These are phyloP conservation scores for Athalia cordata DNA, from an alignment of 2,888 invertebrate genomes.

Conservation along the genomic window DNA sequence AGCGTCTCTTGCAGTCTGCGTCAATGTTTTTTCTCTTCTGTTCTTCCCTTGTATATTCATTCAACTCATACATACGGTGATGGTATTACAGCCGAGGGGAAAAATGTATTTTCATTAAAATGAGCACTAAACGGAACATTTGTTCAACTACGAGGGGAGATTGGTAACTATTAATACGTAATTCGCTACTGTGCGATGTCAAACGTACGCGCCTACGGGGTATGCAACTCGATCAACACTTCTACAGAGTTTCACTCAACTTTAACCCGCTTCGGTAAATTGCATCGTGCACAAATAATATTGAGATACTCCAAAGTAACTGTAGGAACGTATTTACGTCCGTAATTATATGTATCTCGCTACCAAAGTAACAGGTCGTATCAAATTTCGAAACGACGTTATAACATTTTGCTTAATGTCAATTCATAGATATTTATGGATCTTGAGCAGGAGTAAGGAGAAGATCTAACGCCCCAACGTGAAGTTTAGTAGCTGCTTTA, in stretches of 20 bases:
- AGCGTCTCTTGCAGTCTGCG: slow-evolving; percentile 41
- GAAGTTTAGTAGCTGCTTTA: slow-evolving; percentile 7
- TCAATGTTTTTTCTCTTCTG: slow-evolving; percentile 39
- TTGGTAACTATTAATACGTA: background rate
- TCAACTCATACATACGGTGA: background rate
- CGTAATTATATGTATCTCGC: background rate
- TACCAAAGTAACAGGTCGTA: background rate
- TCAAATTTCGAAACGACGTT: background rate
- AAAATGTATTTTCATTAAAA: slow-evolving; percentile 32
- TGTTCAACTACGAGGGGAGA: slow-evolving; percentile 12
- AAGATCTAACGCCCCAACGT: background rate
- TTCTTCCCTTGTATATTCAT: slow-evolving; percentile 16
- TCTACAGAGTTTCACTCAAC: slow-evolving; percentile 14
- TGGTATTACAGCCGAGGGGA: background rate
- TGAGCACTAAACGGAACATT: slow-evolving; percentile 33
- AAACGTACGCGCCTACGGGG: background rate
- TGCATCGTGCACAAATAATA: slow-evolving; percentile 29
- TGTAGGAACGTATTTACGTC: slow-evolving; percentile 1
- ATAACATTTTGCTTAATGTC: slow-evolving; percentile 8
- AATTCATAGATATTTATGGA: slow-evolving; percentile 4
- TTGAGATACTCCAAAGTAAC: background rate
- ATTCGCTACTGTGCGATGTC: slow-evolving; percentile 3
- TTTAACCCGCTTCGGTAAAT: slow-evolving; percentile 14
- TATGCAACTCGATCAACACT: slow-evolving; percentile 34
- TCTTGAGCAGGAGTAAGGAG: no score